These are phyloP conservation scores for Leptopilina boulardi DNA, from an alignment of 1,140 invertebrate genomes.

Conservation along the genomic window DNA sequence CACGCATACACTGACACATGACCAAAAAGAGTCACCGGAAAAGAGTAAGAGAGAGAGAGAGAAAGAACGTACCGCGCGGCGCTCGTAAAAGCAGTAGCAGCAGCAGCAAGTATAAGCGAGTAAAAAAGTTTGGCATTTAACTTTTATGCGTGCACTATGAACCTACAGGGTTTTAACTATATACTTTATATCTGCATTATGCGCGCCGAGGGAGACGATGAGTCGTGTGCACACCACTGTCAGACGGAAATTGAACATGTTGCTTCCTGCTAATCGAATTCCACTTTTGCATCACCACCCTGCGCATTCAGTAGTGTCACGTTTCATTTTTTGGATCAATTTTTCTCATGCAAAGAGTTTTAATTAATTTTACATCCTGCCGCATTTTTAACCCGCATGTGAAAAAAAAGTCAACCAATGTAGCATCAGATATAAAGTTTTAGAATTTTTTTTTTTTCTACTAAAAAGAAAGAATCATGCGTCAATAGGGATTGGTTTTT, in stretches of 20 bases:
- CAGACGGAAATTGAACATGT: slow-evolving; percentile 28
- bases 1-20: slow-evolving; percentile 48
- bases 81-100: not conserved
- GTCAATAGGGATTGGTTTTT: too few species aligned
- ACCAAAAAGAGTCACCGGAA: slow-evolving; percentile 13
- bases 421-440: too few species aligned
- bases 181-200: slow-evolving; percentile 13
- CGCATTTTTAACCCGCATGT: not conserved
- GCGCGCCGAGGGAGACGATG: slow-evolving; percentile 36
- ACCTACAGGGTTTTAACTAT: slow-evolving; percentile 26
- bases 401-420: not conserved
- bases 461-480: too few species aligned
- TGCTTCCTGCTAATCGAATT: slow-evolving; percentile 29
- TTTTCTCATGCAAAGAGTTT: slow-evolving; percentile 7
- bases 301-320: not conserved
- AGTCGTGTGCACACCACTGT: slow-evolving; percentile 6
- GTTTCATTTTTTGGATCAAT: slow-evolving; percentile 3
- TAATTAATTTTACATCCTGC: slow-evolving; percentile 27
- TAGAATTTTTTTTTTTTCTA: too few species aligned
- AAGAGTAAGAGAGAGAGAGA: too few species aligned
- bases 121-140: slow-evolving; percentile 49
- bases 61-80: not conserved
- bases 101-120: not conserved
- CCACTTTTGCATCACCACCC: not conserved
- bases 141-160: slow-evolving; percentile 45